Evolutionary conservation across 2,888 invertebrate genomes (phyloP), one percentile per base, ranked within the genome.

Genomic region (Muschampia plurimacula): DNA sequence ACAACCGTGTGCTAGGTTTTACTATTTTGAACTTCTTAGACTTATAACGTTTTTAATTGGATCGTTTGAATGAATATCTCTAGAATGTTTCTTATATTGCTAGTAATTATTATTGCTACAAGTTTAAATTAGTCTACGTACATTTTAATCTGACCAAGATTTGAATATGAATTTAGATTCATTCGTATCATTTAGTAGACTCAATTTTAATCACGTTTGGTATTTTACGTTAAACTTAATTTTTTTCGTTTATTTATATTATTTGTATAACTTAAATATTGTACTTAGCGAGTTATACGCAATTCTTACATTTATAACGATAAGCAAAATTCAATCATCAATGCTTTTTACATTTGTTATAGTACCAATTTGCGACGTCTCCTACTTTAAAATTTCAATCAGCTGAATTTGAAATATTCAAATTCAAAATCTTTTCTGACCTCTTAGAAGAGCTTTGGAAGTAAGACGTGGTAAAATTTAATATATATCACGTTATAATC

Each of bases 1-100:
- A 60, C 36, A 77, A 81, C 55, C 79, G 80, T 82, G 82, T 80
- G 80, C 80, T 83, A 85, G 86, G 86, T 82, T 80, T 77, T 80
- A 69, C 78, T 82, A 68, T 75, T 80, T 79, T 80, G 79, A 77
- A 81, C 55, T 72, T 22, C 60, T 72, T 72, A 72, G 72, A 67
- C 22, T 57, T 63, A 67, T 52, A 46, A 67, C 12, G 62, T 72
- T 67, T 71, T 67, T 67, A 63, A 72, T 67, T 72, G 67, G 67
- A 55, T 55, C 67, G 67, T 67, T 72, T 67, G 52, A 67, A 60
- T 72, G 67, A 67, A 63, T 67, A 67, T 67, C 63, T 67, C 63
- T 72, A 72, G 83, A 81, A 81, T 83, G 77, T 80, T 80, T 84
- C 62, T 69, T 68, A 73, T 59, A 68, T 72, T 57, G 67, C 67